These are phyloP conservation scores for Pedetes capensis DNA, from an alignment of 2,113 vertebrate species.

Conservation along the genomic window DNA sequence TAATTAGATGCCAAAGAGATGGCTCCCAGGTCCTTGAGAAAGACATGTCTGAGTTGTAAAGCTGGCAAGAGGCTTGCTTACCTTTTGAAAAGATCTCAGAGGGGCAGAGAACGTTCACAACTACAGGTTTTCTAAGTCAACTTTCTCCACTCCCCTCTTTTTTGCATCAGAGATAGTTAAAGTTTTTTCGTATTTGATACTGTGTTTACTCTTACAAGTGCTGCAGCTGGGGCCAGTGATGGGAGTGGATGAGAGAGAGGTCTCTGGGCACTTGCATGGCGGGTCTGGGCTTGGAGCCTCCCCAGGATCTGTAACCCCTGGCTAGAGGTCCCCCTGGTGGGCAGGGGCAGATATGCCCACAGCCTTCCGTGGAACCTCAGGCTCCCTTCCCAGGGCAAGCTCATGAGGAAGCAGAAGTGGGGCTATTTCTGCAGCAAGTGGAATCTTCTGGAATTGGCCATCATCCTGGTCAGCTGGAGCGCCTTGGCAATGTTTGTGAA, in stretches of 20 bases:
- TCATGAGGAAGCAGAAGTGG: constrained; percentile 89
- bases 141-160: neutral
- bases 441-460: constrained; percentile 91
- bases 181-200: neutral
- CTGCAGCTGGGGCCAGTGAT: neutral
- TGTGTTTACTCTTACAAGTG: neutral
- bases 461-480: constrained; percentile 94
- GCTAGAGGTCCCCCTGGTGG: neutral
- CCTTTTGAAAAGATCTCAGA: neutral
- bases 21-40: no score
- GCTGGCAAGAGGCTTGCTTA: neutral
- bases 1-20: no score
- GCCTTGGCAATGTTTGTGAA: constrained; percentile 92
- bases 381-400: constrained; percentile 85
- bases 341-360: neutral
- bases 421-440: constrained; percentile 91
- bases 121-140: neutral
- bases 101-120: neutral
- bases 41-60: neutral
- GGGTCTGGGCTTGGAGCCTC: neutral
- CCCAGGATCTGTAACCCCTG: neutral
- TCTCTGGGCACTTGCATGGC: neutral
- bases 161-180: neutral
- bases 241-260: neutral
- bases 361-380: neutral